Evolutionary conservation across 2,797 vertebrate genomes (phyloP).

Genomic region (Mionectes olivaceus): DNA sequence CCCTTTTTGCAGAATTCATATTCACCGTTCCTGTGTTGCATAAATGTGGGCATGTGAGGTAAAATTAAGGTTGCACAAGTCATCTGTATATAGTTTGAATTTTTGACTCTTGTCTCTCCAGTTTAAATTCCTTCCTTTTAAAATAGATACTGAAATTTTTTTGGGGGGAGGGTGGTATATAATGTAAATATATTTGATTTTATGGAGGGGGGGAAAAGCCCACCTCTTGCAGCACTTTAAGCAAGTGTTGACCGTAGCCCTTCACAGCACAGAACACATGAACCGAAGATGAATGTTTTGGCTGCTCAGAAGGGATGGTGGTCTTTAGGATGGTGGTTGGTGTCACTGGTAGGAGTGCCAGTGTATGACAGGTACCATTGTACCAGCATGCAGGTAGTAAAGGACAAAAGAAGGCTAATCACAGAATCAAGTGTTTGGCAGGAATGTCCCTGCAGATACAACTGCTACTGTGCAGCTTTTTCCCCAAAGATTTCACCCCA

Average conservation of each 20-base stretch:
- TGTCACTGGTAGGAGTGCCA: not conserved
- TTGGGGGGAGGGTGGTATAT: not conserved
- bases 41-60: not conserved
- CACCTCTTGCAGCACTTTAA: not conserved
- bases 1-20: not conserved
- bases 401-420: not conserved
- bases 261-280: not conserved
- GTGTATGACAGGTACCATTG: too few species aligned
- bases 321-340: not conserved
- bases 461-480: not conserved
- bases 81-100: not conserved
- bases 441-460: fast-evolving
- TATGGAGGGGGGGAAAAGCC: not conserved
- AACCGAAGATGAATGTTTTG: not conserved
- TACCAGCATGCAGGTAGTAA: not conserved
- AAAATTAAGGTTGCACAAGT: not conserved
- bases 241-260: not conserved
- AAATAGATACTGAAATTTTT: not conserved
- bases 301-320: not conserved
- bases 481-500: not conserved
- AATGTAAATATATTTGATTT: not conserved
- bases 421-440: not conserved
- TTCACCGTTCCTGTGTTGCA: not conserved
- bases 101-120: not conserved
- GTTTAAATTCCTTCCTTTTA: not conserved